Conservation (phyloP, 2,797 vertebrate species). For the Phylloscopus collybita region DNA sequence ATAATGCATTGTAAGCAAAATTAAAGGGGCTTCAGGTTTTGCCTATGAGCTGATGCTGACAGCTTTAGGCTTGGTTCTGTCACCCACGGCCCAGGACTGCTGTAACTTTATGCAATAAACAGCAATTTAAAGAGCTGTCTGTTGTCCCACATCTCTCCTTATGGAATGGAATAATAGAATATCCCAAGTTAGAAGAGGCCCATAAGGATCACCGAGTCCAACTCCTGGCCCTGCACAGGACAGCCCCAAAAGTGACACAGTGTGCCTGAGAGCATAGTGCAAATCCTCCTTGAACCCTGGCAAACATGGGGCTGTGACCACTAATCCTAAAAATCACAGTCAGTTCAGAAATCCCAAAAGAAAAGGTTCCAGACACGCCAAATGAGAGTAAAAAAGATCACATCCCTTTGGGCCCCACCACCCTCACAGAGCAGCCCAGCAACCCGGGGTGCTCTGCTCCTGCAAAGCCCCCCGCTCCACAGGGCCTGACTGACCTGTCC, state of each 20-base stretch:
- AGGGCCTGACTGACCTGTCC: slow-evolving; percentile 82
- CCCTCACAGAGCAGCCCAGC: not conserved
- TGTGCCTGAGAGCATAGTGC: not conserved
- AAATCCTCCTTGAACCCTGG: not conserved
- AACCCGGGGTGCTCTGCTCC: accelerated
- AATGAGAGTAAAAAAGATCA: not conserved
- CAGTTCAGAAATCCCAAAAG: not conserved
- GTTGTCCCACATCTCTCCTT: too few species aligned
- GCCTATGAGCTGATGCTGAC: too few species aligned
- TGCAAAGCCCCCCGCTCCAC: not conserved
- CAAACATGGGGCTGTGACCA: not conserved
- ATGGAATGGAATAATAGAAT: not conserved
- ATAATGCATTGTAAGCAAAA: too few species aligned
- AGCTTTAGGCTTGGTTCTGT: too few species aligned
- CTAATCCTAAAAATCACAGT: not conserved
- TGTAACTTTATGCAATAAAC: too few species aligned
- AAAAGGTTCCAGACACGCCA: not conserved
- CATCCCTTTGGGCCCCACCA: accelerated
- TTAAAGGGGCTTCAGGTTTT: too few species aligned
- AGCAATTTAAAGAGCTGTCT: too few species aligned
- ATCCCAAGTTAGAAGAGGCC: not conserved
- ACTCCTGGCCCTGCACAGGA: not conserved
- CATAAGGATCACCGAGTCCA: not conserved
- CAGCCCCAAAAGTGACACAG: not conserved
- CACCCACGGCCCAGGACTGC: too few species aligned